Conservation (phyloP, 1,140 invertebrate species). For the Lucilia sericata region DNA sequence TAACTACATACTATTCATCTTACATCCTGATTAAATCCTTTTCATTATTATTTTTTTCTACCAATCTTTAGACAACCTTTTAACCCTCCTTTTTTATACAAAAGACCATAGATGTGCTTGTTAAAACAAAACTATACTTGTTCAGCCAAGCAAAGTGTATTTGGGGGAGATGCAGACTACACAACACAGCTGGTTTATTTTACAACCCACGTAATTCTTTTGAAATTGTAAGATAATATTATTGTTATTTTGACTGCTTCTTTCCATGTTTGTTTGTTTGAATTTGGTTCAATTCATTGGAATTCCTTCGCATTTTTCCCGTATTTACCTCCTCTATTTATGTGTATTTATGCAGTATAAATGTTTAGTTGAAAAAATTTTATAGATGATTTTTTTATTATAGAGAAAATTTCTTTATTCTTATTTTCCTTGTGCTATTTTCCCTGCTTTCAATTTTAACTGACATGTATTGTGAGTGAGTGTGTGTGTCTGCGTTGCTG, state of each 20-base stretch:
- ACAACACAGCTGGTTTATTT: slow-evolving; percentile 13
- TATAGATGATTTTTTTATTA: background rate
- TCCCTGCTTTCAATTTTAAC: background rate
- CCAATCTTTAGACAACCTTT: background rate
- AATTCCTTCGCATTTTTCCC: no score
- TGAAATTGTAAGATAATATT: slow-evolving; percentile 12
- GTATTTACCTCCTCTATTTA: background rate
- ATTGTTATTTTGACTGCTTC: background rate
- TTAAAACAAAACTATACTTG: background rate
- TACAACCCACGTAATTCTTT: slow-evolving; percentile 4
- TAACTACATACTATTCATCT: background rate
- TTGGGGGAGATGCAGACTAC: no score
- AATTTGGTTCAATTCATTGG: no score
- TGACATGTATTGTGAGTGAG: background rate
- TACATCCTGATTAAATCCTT: background rate
- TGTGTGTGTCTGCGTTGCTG: background rate
- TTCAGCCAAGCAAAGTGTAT: no score
- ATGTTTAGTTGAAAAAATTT: background rate
- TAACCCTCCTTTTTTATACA: background rate
- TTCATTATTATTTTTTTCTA: background rate
- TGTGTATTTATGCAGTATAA: slow-evolving; percentile 4
- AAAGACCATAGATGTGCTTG: background rate
- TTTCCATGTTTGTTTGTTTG: background rate
- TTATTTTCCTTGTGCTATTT: background rate
- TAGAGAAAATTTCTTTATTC: background rate